Evolutionary conservation across 2,888 invertebrate species (phyloP), one percentile per base, ranked within the genome.

Genomic region (Aspidapion aeneum): DNA sequence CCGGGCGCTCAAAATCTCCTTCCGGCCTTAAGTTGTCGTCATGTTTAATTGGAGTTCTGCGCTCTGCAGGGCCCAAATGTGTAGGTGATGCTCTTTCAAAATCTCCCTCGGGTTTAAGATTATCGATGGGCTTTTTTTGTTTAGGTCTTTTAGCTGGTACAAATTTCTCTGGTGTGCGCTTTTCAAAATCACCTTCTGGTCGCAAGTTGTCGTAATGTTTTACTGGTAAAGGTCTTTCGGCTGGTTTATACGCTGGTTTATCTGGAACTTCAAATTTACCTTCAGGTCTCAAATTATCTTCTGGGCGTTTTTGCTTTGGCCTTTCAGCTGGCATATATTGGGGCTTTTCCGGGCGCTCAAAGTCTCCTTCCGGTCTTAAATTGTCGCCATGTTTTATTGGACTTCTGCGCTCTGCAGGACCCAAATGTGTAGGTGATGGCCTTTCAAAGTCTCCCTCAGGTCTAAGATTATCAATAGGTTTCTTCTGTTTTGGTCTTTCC

Each of bases 391-490:
- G 81, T 58, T 68, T 73, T 80, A 79, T 64, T 70, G 74, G 20
- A 72, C 77, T 75, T 68, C 78, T 74, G 66, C 74, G 58, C 88
- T 58, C 58, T 2, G 69, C 76, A 49, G 77, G 77, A 1, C 69
- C 52, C 55, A 71, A 77, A 58, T 68, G 66, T 2, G 73, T 68
- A 61, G 70, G 72, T 22, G 73, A 72, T 35, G 81, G 81, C 71
- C 77, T 77, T 68, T 84, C 84, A 73, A 88, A 88, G 21, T 87
- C 82, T 5, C 81, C 82, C 70, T 83, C 87, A 1, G 87, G 85
- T 70, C 81, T 82, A 0, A 90, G 77, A 74, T 90, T 90, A 73
- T 90, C 88, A 64, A 80, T 80, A 1, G 82, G 83, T 55, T 74
- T 71, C 18, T 73, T 78, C 1, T 71, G 79, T 57, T 68, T 71